These are phyloP conservation scores for Drosophila lacicola DNA, from an alignment of 2,888 invertebrate genomes.

Conservation along the genomic window DNA sequence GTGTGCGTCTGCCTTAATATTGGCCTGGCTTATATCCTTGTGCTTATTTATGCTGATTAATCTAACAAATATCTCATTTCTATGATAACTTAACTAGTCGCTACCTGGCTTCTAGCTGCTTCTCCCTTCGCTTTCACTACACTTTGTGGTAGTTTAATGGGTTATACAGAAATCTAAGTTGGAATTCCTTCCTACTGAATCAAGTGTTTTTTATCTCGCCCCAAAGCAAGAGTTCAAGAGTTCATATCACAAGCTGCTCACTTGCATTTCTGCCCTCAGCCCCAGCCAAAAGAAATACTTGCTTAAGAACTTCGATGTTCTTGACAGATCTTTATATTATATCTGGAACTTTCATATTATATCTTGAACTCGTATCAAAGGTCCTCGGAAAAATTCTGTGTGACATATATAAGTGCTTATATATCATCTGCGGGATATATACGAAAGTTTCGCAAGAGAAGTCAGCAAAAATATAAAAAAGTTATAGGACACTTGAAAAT, in stretches of 20 bases:
- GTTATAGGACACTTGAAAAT: too few species aligned
- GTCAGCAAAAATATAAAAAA: too few species aligned
- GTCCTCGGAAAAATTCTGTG: neutral
- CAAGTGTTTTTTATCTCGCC: neutral
- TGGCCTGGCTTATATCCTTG: neutral
- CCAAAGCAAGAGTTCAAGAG: too few species aligned
- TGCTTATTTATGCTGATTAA: constrained; percentile 47
- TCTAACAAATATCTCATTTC: constrained; percentile 63
- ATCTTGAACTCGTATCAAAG: neutral
- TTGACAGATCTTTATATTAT: neutral
- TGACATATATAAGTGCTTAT: neutral
- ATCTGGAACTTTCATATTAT: neutral
- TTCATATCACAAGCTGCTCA: neutral
- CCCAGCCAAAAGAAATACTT: too few species aligned
- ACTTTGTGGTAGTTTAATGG: constrained; percentile 23
- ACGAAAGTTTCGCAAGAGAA: neutral
- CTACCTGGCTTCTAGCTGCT: too few species aligned
- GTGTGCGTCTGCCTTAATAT: constrained; percentile 23
- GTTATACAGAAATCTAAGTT: neutral
- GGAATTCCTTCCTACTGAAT: too few species aligned
- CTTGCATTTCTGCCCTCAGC: too few species aligned
- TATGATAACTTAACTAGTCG: constrained; percentile 53
- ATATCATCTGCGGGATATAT: neutral
- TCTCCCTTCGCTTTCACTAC: constrained; percentile 30
- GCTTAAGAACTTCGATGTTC: too few species aligned